phyloP scores from a whole-genome alignment of 2,888 invertebrate species.

The Heliconius ethilla region DNA sequence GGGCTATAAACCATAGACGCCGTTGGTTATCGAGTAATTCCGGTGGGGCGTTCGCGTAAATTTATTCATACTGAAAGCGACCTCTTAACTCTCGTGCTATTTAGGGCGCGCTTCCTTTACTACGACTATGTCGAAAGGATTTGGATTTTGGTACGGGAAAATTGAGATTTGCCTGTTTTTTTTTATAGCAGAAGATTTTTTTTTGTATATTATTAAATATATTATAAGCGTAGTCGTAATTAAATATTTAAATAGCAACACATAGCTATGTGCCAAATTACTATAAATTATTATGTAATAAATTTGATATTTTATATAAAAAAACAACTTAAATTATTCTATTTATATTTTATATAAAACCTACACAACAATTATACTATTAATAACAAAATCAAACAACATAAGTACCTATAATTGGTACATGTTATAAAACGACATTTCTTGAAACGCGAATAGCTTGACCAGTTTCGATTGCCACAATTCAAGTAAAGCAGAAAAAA shows the following conservation, averaged over 20 bases:
- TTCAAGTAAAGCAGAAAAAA: slow-evolving; percentile 44
- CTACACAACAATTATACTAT: no score
- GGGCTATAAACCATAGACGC: no score
- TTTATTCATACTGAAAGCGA: slow-evolving; percentile 77
- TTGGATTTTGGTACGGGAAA: slow-evolving; percentile 50
- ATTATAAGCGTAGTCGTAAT: background rate
- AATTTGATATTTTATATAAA: no score
- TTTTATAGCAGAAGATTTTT: background rate
- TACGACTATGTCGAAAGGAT: slow-evolving; percentile 55
- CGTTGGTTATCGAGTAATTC: slow-evolving; percentile 78
- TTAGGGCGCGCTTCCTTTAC: slow-evolving; percentile 77
- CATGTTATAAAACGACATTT: background rate
- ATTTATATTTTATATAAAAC: no score
- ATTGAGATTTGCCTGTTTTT: slow-evolving; percentile 28
- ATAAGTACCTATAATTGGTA: background rate
- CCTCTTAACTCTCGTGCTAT: slow-evolving; percentile 75
- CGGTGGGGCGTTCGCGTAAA: slow-evolving; percentile 69
- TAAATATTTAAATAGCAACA: background rate
- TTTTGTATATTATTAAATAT: background rate
- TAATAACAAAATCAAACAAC: no score
- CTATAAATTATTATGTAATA: no score
- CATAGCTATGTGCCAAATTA: no score
- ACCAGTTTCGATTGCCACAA: slow-evolving; percentile 37
- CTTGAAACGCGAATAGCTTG: background rate
- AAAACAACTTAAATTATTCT: no score